Conservation (phyloP, 2,888 invertebrate species). For the Graphium colonna region DNA sequence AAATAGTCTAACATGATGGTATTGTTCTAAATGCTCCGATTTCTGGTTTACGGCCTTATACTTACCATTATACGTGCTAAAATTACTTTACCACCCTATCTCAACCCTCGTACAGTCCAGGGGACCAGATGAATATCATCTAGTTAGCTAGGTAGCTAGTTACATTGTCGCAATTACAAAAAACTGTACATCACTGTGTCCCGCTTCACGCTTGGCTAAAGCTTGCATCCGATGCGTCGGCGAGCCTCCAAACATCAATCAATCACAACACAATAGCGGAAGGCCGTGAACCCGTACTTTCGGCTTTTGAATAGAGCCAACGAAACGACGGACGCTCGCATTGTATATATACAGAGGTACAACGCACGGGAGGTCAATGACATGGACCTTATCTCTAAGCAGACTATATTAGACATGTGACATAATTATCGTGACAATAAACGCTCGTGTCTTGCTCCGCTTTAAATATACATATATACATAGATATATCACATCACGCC, state of each 20-base stretch:
- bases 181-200: too few relatives aligned
- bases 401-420: constrained; percentile 67
- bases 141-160: too few relatives aligned
- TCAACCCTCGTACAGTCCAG: too few relatives aligned
- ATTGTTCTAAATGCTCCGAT: too few relatives aligned
- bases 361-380: constrained; percentile 52
- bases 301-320: constrained; percentile 56
- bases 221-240: constrained; percentile 21
- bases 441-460: constrained; percentile 15
- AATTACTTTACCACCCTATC: too few relatives aligned
- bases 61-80: too few relatives aligned
- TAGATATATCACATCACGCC: constrained; percentile 6
- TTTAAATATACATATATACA: neutral
- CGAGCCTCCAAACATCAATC: constrained; percentile 38
- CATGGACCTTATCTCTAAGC: constrained; percentile 64
- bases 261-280: constrained; percentile 43
- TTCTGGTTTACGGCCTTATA: too few relatives aligned
- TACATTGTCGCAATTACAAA: too few relatives aligned
- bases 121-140: too few relatives aligned
- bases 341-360: constrained; percentile 51
- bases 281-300: constrained; percentile 51
- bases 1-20: too few relatives aligned
- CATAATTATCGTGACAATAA: constrained; percentile 63
- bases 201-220: too few relatives aligned
- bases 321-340: constrained; percentile 47